Percentiles rank a stretch among this genome's conserved stretches.
These are phyloP conservation scores for Poicephalus gulielmi DNA, from an alignment of 2,113 vertebrate genomes.

Conservation along the genomic window DNA sequence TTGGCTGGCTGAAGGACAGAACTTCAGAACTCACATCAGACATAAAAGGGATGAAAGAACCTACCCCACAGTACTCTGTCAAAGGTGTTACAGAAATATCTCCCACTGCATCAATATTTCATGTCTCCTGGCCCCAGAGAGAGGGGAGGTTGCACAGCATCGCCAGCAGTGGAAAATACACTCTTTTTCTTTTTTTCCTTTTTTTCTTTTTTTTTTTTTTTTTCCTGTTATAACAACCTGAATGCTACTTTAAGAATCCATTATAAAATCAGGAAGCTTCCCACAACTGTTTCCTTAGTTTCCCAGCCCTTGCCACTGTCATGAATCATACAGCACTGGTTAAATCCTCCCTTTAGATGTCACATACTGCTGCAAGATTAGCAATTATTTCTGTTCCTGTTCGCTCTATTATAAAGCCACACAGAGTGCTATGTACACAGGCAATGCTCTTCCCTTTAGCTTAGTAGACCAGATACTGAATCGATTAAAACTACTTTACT, in stretches of 20 bases:
- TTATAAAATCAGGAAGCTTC: neutral
- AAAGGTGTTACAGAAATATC: slow-evolving; percentile 23
- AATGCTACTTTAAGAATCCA: neutral
- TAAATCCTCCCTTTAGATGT: neutral
- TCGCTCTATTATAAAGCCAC: neutral
- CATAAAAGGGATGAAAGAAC: slow-evolving; percentile 10
- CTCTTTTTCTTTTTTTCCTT: too few relatives aligned
- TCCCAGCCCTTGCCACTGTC: neutral
- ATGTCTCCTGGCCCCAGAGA: neutral
- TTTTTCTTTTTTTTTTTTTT: too few relatives aligned
- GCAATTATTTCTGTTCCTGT: neutral
- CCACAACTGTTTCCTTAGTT: neutral
- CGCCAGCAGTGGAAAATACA: neutral
- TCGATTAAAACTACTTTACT: neutral
- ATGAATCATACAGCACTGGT: neutral
- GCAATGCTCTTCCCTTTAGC: neutral
- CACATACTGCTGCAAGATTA: neutral
- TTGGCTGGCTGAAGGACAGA: neutral
- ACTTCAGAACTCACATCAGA: slow-evolving; percentile 13
- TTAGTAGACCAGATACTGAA: neutral
- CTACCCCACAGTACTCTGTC: neutral
- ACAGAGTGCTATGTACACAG: neutral
- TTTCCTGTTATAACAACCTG: neutral
- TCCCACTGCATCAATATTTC: slow-evolving; percentile 32
- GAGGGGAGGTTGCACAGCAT: neutral